A percentile compares a stretch with the other conserved stretches of the same genome.
Evolutionary conservation across 2,888 invertebrate genomes (phyloP).

Genomic region (Syrphus vitripennis): DNA sequence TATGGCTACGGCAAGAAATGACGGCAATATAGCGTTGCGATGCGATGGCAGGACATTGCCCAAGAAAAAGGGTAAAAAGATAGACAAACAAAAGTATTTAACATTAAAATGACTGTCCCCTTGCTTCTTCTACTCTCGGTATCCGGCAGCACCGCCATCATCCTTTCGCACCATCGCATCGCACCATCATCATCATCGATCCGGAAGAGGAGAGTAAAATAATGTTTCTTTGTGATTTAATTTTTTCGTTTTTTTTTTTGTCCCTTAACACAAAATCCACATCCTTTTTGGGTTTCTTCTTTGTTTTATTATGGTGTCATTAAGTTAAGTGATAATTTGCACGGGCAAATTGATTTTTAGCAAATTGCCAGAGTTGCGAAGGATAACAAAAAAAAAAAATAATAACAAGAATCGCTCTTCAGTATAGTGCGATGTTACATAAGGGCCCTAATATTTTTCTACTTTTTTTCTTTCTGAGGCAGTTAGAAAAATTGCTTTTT

Average conservation of each 20-base stretch:
- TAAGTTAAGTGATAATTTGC: conserved; percentile 65
- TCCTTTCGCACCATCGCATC: neutral
- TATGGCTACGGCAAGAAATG: conserved; percentile 46
- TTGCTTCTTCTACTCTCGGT: neutral
- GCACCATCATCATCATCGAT: conserved; percentile 3
- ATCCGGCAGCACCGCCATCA: neutral
- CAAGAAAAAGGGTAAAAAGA: conserved; percentile 43
- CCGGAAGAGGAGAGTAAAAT: conserved; percentile 40
- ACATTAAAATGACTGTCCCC: conserved; percentile 46
- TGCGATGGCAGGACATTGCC: conserved; percentile 18
- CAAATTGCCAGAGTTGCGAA: conserved; percentile 42
- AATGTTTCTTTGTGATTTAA: conserved; percentile 60
- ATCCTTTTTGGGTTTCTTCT: conserved; percentile 35
- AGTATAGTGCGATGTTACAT: neutral
- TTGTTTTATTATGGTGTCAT: conserved; percentile 44
- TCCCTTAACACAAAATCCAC: conserved; percentile 1
- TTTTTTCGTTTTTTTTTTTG: conserved; percentile 26
- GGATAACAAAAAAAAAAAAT: conserved; percentile 17
- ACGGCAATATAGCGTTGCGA: neutral
- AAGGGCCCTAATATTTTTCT: neutral
- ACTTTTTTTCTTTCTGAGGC: neutral
- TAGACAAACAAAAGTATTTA: conserved; percentile 63
- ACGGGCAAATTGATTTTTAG: conserved; percentile 61
- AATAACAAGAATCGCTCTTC: neutral
- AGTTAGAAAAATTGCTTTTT: neutral